These are phyloP conservation scores for Galeruca laticollis DNA, from an alignment of 2,888 invertebrate species.

Conservation along the genomic window DNA sequence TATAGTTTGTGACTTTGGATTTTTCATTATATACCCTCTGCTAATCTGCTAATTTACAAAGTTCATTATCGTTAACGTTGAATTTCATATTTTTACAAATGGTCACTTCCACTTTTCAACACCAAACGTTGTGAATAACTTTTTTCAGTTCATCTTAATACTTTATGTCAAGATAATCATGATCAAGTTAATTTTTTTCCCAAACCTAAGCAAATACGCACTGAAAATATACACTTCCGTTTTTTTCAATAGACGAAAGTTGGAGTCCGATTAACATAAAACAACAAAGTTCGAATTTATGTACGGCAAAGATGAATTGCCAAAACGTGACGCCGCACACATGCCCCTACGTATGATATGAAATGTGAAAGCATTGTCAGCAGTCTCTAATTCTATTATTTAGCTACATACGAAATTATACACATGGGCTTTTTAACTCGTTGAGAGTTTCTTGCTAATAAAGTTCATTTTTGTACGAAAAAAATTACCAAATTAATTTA, in stretches of 20 bases:
- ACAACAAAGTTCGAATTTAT: slow-evolving; percentile 33
- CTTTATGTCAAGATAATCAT: not conserved
- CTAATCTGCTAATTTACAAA: too few species aligned
- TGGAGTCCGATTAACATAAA: slow-evolving; percentile 27
- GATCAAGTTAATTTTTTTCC: not conserved
- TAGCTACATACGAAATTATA: slow-evolving; percentile 28
- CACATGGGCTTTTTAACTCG: slow-evolving; percentile 26
- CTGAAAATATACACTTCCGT: not conserved
- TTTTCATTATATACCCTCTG: too few species aligned
- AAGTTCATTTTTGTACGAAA: slow-evolving; percentile 1
- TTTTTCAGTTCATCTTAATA: not conserved
- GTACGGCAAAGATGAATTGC: slow-evolving; percentile 39
- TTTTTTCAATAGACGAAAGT: slow-evolving; percentile 4
- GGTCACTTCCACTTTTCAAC: not conserved
- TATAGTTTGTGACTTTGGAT: too few species aligned
- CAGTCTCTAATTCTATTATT: slow-evolving; percentile 42
- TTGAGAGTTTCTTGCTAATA: slow-evolving; percentile 25
- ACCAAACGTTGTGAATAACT: not conserved
- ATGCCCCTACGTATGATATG: slow-evolving; percentile 22
- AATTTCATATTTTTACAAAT: not conserved
- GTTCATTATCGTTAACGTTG: too few species aligned
- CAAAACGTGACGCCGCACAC: slow-evolving; percentile 38
- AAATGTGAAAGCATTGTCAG: slow-evolving; percentile 36
- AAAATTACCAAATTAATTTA: not conserved
- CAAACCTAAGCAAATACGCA: slow-evolving; percentile 1